A percentile compares a stretch with the other conserved stretches of the same genome.
Evolutionary conservation across 2,797 vertebrate species (phyloP).

Genomic region (Acanthurus lineatus): DNA sequence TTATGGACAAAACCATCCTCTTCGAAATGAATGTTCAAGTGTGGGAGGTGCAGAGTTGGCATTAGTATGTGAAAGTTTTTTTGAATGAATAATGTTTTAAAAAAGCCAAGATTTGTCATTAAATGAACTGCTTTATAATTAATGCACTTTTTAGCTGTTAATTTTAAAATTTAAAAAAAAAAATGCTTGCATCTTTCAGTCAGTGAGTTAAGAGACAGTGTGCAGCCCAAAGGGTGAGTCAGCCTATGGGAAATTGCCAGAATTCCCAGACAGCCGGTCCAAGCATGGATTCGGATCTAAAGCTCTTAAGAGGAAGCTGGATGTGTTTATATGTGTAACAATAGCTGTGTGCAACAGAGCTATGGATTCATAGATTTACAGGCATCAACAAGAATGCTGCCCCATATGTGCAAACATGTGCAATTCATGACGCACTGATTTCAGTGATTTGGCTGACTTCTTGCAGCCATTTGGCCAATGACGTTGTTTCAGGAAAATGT

Average conservation of each 20-base stretch:
- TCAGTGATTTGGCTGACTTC: too few relatives aligned
- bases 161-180: slow-evolving; percentile 10
- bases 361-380: too few relatives aligned
- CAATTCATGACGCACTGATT: too few relatives aligned
- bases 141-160: neutral
- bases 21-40: neutral
- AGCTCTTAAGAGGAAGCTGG: neutral
- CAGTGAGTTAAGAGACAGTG: slow-evolving; percentile 11
- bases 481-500: neutral
- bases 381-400: too few relatives aligned
- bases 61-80: neutral
- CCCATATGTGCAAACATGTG: too few relatives aligned
- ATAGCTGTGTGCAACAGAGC: neutral
- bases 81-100: neutral
- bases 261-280: slow-evolving; percentile 10
- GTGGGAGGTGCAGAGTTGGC: slow-evolving; percentile 21
- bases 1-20: neutral
- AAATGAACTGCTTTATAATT: neutral
- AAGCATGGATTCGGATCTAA: slow-evolving; percentile 6
- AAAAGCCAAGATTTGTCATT: neutral
- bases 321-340: slow-evolving; percentile 8
- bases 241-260: slow-evolving; percentile 36
- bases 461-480: too few relatives aligned
- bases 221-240: slow-evolving; percentile 42
- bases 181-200: neutral